Percentiles rank a stretch among this genome's conserved stretches.
Evolutionary conservation across 2,113 vertebrate genomes (phyloP).

Genomic region (Osmerus mordax): DNA sequence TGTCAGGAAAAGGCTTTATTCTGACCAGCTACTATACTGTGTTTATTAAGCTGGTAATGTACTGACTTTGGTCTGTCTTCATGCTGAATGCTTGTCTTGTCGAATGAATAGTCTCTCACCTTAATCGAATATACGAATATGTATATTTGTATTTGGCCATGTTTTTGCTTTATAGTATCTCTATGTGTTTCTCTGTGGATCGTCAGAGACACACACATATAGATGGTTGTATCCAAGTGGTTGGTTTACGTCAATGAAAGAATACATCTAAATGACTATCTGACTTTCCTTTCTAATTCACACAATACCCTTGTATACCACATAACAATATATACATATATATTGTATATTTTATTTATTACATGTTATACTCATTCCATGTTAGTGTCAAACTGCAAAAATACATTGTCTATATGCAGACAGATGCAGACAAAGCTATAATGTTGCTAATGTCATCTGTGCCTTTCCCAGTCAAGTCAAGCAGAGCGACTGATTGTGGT

Average conservation of each 20-base stretch:
- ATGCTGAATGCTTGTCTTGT: constrained; percentile 66
- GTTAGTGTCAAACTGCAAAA: constrained; percentile 53
- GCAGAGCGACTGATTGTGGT: no score
- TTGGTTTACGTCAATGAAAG: constrained; percentile 20
- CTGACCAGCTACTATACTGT: constrained; percentile 65
- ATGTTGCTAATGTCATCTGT: constrained; percentile 38
- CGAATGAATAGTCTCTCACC: constrained; percentile 57
- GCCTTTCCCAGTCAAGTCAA: constrained; percentile 28
- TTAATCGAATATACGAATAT: constrained; percentile 63
- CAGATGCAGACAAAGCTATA: no score
- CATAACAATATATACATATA: background rate
- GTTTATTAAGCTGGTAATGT: constrained; percentile 72
- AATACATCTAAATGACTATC: background rate
- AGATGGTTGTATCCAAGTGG: constrained; percentile 19
- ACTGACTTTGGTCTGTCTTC: constrained; percentile 57
- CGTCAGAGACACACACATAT: constrained; percentile 33
- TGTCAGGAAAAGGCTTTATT: constrained; percentile 68
- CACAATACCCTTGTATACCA: constrained; percentile 10
- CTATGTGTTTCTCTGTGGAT: constrained; percentile 47
- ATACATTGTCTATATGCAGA: constrained; percentile 13
- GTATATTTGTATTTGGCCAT: constrained; percentile 66
- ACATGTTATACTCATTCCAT: constrained; percentile 40
- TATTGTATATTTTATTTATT: constrained; percentile 31
- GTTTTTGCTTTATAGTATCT: constrained; percentile 38
- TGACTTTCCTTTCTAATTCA: background rate